phyloP scores from a whole-genome alignment of 2,113 vertebrate genomes.

The Pelusios castaneus region DNA sequence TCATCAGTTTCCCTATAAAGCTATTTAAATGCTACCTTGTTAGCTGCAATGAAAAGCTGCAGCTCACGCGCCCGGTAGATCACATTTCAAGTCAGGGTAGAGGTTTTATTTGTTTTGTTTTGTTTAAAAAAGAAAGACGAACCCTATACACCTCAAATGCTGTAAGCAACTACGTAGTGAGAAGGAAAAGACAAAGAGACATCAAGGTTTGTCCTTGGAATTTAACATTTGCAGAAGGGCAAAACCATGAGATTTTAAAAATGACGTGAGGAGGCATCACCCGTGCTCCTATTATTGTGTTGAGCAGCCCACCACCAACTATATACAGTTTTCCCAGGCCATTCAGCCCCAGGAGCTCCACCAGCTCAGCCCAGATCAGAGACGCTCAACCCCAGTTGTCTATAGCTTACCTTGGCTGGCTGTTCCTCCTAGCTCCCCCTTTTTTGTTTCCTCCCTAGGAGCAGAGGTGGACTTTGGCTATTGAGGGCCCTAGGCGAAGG shows the following conservation, averaged over 20 bases:
- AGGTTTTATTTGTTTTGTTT: slow-evolving; percentile 16
- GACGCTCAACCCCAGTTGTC: no score
- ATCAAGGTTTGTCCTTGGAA: neutral
- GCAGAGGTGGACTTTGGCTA: no score
- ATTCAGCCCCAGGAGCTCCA: no score
- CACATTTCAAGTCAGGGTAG: neutral
- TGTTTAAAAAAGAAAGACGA: neutral
- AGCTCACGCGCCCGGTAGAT: slow-evolving; percentile 44
- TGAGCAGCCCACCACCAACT: no score
- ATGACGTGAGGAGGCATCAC: neutral
- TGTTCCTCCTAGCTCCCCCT: no score
- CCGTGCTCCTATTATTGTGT: no score
- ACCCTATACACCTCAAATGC: neutral
- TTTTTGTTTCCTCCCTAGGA: no score
- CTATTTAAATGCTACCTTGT: slow-evolving; percentile 68
- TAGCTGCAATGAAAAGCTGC: slow-evolving; percentile 72
- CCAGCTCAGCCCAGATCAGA: no score
- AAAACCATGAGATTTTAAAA: neutral
- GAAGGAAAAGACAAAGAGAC: neutral
- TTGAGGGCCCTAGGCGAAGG: no score
- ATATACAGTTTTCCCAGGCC: no score
- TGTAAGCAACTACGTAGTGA: slow-evolving; percentile 19
- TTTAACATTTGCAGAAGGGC: neutral
- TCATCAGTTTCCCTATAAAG: slow-evolving; percentile 55
- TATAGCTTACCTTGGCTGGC: no score